Conservation (phyloP, 1,140 invertebrate genomes). For the silkworm (Bombyx mori) region DNA sequence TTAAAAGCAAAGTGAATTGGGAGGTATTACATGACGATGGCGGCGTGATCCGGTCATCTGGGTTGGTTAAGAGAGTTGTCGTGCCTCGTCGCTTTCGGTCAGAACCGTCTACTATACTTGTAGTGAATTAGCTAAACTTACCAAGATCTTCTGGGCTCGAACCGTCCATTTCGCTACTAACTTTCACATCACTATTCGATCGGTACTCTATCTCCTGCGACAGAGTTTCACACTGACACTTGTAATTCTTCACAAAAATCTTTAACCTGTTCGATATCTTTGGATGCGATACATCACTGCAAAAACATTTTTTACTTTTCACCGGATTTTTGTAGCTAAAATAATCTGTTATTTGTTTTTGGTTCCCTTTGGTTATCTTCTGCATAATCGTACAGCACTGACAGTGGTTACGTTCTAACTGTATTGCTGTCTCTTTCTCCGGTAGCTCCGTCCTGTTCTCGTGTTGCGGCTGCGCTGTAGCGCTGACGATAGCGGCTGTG, state of each 20-base stretch:
- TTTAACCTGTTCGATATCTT: slow-evolving; percentile 38
- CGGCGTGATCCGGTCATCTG: too few species aligned
- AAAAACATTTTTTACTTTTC: slow-evolving; percentile 17
- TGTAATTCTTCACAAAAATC: slow-evolving; percentile 34
- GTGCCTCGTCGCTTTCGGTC: too few species aligned
- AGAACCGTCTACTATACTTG: background rate
- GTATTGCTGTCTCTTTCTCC: background rate
- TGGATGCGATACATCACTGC: slow-evolving; percentile 28
- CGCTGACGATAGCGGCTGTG: slow-evolving; percentile 12
- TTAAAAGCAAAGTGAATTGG: too few species aligned
- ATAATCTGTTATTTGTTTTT: slow-evolving; percentile 42
- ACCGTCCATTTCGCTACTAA: slow-evolving; percentile 3
- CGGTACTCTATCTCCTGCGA: slow-evolving; percentile 2
- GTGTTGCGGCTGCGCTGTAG: background rate
- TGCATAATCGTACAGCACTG: slow-evolving; percentile 37
- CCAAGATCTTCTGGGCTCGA: slow-evolving; percentile 27
- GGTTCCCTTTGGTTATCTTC: slow-evolving; percentile 35
- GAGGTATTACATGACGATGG: too few species aligned
- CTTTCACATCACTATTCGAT: slow-evolving; percentile 3
- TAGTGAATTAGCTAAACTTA: slow-evolving; percentile 15
- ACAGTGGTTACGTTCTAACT: slow-evolving; percentile 22
- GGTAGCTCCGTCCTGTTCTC: background rate
- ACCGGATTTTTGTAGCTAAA: slow-evolving; percentile 17
- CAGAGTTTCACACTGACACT: slow-evolving; percentile 5
- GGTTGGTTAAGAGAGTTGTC: too few species aligned